Conservation (phyloP, 2,797 vertebrate genomes). For the Oreortyx pictus region DNA sequence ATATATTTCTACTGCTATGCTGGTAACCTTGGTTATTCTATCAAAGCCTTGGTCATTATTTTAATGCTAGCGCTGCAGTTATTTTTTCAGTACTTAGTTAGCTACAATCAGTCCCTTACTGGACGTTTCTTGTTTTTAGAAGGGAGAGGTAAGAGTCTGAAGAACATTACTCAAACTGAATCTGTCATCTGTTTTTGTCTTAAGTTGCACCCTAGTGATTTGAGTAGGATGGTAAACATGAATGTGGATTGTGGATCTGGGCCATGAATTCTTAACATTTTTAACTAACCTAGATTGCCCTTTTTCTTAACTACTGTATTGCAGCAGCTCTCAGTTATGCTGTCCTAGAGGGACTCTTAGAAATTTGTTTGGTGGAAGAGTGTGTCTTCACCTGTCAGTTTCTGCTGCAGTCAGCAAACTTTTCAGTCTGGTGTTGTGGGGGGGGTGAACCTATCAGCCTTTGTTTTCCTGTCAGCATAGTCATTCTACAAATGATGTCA, state of each 20-base stretch:
- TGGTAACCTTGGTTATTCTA: not conserved
- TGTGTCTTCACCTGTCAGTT: not conserved
- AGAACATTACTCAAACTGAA: not conserved
- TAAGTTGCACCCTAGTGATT: constrained; percentile 3
- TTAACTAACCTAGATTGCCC: not conserved
- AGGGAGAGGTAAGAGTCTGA: not conserved
- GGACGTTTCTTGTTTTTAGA: not conserved
- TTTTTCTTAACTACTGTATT: not conserved
- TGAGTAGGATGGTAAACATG: constrained; percentile 3
- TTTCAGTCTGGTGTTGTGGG: not conserved
- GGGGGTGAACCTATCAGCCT: not conserved
- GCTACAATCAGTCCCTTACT: not conserved
- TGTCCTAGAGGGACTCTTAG: not conserved
- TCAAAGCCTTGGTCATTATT: not conserved
- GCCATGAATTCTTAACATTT: constrained; percentile 6
- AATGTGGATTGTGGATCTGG: not conserved
- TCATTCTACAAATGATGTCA: not conserved
- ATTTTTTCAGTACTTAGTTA: not conserved
- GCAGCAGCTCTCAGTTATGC: not conserved
- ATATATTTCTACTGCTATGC: not conserved
- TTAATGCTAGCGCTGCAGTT: not conserved
- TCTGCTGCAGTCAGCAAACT: not conserved
- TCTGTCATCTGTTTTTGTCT: constrained; percentile 13
- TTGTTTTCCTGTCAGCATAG: not conserved
- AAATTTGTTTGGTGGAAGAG: not conserved